Evolutionary conservation across 2,797 vertebrate species (phyloP).

Genomic region (Rhinichthys osculus): DNA sequence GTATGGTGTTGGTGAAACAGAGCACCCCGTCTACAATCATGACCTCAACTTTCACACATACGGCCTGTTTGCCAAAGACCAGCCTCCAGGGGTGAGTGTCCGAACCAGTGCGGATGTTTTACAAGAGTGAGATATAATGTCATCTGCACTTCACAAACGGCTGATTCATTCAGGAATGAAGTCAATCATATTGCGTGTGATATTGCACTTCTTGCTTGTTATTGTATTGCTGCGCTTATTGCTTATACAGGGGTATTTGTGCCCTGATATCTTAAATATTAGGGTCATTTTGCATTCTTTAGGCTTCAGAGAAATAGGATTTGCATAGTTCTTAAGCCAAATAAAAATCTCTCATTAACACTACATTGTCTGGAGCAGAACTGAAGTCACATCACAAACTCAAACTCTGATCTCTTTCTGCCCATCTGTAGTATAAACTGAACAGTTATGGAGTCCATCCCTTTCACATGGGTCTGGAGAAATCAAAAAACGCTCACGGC

Average conservation of each 20-base stretch:
- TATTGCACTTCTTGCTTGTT: too few species aligned
- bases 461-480: conserved; percentile 92
- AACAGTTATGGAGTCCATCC: conserved; percentile 93
- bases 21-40: conserved; percentile 80
- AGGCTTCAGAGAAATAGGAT: conserved; percentile 15
- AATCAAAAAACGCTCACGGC: conserved; percentile 85
- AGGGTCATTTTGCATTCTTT: too few species aligned
- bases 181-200: too few species aligned
- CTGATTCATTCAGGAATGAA: too few species aligned
- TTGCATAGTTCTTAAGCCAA: conserved; percentile 19
- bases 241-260: too few species aligned
- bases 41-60: conserved; percentile 87
- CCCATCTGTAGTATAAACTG: conserved; percentile 80
- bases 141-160: too few species aligned
- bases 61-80: conserved; percentile 93
- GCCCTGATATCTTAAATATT: too few species aligned
- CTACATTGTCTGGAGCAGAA: conserved; percentile 27
- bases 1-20: conserved; percentile 91
- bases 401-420: not conserved
- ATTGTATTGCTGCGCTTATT: too few species aligned
- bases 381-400: not conserved
- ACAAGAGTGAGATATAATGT: not conserved
- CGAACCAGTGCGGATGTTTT: not conserved
- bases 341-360: conserved; percentile 57
- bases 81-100: conserved; percentile 86